phyloP scores from a whole-genome alignment of 2,888 invertebrate genomes.

The Seira musarum region DNA sequence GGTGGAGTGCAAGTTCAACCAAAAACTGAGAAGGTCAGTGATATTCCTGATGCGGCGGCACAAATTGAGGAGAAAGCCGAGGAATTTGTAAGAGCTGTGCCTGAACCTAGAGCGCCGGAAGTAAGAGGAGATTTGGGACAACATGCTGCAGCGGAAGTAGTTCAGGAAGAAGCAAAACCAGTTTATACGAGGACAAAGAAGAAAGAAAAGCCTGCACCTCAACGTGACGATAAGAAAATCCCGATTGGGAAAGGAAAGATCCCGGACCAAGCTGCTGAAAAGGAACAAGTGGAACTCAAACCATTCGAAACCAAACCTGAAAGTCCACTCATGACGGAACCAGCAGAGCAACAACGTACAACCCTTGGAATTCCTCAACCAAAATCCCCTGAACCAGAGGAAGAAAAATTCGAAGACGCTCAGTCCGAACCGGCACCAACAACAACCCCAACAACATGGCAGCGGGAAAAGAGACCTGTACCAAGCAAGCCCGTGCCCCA shows the following conservation, averaged over 20 bases:
- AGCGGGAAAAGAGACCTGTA: constrained; percentile 26
- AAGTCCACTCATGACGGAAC: background rate
- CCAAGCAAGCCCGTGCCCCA: no score
- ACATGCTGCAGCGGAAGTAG: no score
- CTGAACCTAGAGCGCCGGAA: no score
- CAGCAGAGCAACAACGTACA: background rate
- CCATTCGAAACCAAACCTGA: background rate
- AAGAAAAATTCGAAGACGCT: no score
- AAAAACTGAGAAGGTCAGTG: no score
- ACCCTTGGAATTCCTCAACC: no score
- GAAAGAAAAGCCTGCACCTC: constrained; percentile 16
- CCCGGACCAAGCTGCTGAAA: background rate
- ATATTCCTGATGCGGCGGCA: no score
- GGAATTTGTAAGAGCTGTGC: background rate
- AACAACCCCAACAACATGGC: background rate
- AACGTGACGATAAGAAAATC: background rate
- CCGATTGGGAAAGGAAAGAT: constrained; percentile 22
- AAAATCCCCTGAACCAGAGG: no score
- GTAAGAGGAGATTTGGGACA: no score
- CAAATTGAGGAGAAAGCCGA: background rate
- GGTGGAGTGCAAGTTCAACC: no score
- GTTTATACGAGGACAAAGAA: no score
- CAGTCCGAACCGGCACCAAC: background rate
- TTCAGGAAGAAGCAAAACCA: no score
- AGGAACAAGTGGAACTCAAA: background rate